Conservation (phyloP, 2,888 invertebrate species). For the Dione juno region DNA sequence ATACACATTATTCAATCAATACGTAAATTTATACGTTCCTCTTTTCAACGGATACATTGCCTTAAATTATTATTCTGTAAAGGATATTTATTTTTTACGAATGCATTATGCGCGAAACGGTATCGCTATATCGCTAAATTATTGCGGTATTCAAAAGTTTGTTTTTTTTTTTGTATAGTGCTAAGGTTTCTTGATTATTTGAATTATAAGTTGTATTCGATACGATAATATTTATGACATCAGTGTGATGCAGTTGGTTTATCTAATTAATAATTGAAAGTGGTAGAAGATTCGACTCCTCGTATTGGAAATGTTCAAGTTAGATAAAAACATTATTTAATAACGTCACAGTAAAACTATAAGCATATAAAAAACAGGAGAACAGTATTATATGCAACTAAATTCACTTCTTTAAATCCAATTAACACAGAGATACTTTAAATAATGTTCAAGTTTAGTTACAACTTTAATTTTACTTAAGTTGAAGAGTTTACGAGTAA, state of each 20-base stretch:
- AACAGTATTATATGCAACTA: too few relatives aligned
- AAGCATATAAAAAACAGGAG: too few relatives aligned
- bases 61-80: slow-evolving; percentile 36
- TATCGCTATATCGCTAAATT: slow-evolving; percentile 23
- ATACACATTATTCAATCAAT: slow-evolving; percentile 46
- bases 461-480: too few relatives aligned
- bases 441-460: too few relatives aligned
- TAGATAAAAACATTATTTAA: too few relatives aligned
- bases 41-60: slow-evolving; percentile 37
- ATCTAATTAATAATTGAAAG: too few relatives aligned
- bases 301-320: too few relatives aligned
- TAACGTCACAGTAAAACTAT: too few relatives aligned
- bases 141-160: slow-evolving; percentile 1
- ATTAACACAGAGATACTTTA: too few relatives aligned
- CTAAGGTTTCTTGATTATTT: slow-evolving; percentile 19
- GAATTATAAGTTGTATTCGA: slow-evolving; percentile 4
- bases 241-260: background rate
- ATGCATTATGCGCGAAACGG: slow-evolving; percentile 21
- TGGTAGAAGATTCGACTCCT: background rate
- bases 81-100: slow-evolving; percentile 35
- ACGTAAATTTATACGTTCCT: slow-evolving; percentile 28
- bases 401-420: too few relatives aligned
- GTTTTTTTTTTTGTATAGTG: background rate
- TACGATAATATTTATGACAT: background rate
- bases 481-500: too few relatives aligned